These are phyloP conservation scores for Brachyopa scutellaris DNA, from an alignment of 2,888 invertebrate species.

Conservation along the genomic window DNA sequence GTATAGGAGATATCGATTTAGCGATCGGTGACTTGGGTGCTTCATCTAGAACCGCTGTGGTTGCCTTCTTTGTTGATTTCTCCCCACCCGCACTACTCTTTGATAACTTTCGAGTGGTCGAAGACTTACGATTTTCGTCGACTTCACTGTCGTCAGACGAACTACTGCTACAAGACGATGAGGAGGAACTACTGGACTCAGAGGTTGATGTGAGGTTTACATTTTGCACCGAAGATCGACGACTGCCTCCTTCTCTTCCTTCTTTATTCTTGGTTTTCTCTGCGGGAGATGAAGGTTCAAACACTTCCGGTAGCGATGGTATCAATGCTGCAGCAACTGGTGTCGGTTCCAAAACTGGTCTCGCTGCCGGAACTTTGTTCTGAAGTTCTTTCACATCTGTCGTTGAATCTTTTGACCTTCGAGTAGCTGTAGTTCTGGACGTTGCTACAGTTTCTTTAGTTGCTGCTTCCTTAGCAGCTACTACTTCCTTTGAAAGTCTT, in stretches of 20 bases:
- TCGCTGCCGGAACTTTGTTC: conserved; percentile 74
- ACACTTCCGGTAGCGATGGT: not conserved
- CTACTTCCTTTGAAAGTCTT: conserved; percentile 76
- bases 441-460: conserved; percentile 36
- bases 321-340: conserved; percentile 5
- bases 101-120: conserved; percentile 43
- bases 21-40: not conserved
- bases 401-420: conserved; percentile 51
- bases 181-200: conserved; percentile 84
- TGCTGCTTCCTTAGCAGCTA: conserved; percentile 39
- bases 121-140: conserved; percentile 74
- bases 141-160: conserved; percentile 85
- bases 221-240: conserved; percentile 77
- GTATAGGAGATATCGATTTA: conserved; percentile 32
- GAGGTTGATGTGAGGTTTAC: conserved; percentile 81
- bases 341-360: conserved; percentile 50
- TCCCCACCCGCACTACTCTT: conserved; percentile 44
- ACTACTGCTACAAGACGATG: conserved; percentile 84
- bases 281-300: conserved; percentile 57
- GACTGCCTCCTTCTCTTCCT: conserved; percentile 26
- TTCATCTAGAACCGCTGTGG: not conserved
- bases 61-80: conserved; percentile 30
- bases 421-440: conserved; percentile 50
- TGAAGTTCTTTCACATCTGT: conserved; percentile 69
- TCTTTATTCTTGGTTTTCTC: conserved; percentile 79